Percentiles rank a stretch among this genome's conserved stretches.
These are phyloP conservation scores for Girardia tigrina DNA, from an alignment of 2,888 invertebrate genomes.

Conservation along the genomic window DNA sequence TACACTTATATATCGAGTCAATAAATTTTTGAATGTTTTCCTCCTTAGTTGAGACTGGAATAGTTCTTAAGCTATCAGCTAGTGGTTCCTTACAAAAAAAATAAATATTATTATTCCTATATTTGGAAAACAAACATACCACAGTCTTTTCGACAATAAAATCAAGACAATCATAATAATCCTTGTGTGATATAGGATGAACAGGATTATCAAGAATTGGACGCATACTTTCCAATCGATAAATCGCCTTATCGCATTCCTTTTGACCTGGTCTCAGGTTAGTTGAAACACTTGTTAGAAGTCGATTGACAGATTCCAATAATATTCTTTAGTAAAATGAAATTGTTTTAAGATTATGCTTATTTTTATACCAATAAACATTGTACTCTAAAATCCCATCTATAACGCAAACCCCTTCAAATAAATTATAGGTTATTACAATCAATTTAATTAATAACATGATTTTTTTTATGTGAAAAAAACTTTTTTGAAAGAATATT, in stretches of 20 bases:
- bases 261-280: conserved; percentile 66
- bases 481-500: no score
- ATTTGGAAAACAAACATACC: neutral
- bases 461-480: no score
- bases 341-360: no score
- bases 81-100: conserved; percentile 21
- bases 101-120: neutral
- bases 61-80: conserved; percentile 24
- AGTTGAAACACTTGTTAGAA: conserved; percentile 20
- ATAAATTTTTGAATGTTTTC: conserved; percentile 14
- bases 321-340: neutral
- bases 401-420: no score
- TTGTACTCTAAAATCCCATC: no score
- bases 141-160: conserved; percentile 53
- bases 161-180: conserved; percentile 84
- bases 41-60: conserved; percentile 3
- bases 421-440: no score
- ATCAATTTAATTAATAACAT: no score
- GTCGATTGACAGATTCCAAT: conserved; percentile 24
- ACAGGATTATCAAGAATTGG: conserved; percentile 69
- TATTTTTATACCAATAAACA: no score
- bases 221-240: conserved; percentile 70
- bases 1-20: neutral
- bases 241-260: conserved; percentile 84
- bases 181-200: conserved; percentile 71